Evolutionary conservation across 2,888 invertebrate species (phyloP).

Genomic region (Drosophila recens): DNA sequence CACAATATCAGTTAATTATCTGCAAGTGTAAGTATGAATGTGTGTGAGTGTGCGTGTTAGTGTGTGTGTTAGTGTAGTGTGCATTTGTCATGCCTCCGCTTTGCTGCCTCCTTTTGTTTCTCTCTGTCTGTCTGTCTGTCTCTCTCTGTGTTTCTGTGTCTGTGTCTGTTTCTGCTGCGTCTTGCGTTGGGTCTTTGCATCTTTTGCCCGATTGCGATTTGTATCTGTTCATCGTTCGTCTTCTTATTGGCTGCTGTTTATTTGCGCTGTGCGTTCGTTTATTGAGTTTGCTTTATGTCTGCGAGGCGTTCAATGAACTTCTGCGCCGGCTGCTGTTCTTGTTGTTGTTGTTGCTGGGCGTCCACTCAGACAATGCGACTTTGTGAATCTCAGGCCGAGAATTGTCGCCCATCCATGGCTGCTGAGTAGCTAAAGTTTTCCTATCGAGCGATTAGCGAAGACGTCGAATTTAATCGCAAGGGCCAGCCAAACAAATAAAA

Average conservation of each 20-base stretch:
- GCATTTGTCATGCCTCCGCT: constrained; percentile 8
- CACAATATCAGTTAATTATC: constrained; percentile 20
- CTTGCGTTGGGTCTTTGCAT: constrained; percentile 33
- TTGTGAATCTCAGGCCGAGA: constrained; percentile 29
- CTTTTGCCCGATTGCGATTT: constrained; percentile 70
- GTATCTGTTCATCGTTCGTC: constrained; percentile 69
- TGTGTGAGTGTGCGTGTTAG: constrained; percentile 3
- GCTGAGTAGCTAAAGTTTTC: constrained; percentile 32
- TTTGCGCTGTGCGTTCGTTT: constrained; percentile 73
- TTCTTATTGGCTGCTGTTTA: constrained; percentile 81
- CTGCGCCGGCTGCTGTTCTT: constrained; percentile 19
- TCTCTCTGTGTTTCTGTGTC: constrained; percentile 11
- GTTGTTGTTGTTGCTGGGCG: constrained; percentile 4
- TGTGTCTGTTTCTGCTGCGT: constrained; percentile 12
- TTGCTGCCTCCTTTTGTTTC: constrained; percentile 41
- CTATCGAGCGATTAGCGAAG: constrained; percentile 57
- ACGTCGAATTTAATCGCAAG: constrained; percentile 31
- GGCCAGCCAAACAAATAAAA: constrained; percentile 20
- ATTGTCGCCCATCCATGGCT: constrained; percentile 41
- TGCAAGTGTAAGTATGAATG: not conserved
- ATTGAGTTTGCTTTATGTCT: constrained; percentile 75
- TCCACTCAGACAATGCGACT: constrained; percentile 51
- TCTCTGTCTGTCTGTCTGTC: constrained; percentile 12
- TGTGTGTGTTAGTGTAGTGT: constrained; percentile 7
- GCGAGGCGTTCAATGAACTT: constrained; percentile 74